Evolutionary conservation across 2,113 vertebrate genomes (phyloP).

Genomic region (Panthera uncia): DNA sequence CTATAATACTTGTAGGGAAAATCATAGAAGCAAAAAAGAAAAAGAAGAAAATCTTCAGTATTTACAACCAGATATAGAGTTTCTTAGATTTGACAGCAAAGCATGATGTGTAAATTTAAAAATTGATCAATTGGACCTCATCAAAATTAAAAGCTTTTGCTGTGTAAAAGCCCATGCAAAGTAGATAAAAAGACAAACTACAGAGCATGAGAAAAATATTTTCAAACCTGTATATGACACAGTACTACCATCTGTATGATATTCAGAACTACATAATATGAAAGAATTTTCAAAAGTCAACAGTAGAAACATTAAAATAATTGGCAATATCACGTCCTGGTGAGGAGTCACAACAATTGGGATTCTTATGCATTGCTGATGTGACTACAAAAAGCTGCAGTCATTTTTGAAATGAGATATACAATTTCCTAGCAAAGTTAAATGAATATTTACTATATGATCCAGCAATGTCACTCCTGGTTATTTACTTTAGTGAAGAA

Average conservation of each 20-base stretch:
- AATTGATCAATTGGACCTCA: background rate
- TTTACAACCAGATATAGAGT: background rate
- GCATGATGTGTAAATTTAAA: background rate
- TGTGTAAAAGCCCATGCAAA: background rate
- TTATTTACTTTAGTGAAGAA: background rate
- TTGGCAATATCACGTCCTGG: background rate
- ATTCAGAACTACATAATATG: background rate
- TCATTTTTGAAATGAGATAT: background rate
- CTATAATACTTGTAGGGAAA: background rate
- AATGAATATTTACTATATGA: background rate
- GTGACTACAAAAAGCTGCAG: background rate
- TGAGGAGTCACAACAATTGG: background rate
- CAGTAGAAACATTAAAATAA: background rate
- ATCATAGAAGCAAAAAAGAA: background rate
- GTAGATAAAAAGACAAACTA: background rate
- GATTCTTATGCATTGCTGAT: background rate
- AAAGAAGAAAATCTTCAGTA: background rate
- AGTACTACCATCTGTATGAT: background rate
- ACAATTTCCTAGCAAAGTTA: background rate
- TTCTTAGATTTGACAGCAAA: background rate
- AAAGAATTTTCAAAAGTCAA: background rate
- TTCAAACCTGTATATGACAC: background rate
- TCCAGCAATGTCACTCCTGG: background rate
- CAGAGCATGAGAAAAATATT: background rate
- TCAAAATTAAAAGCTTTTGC: background rate